Conservation (phyloP, 2,888 invertebrate genomes). For the Xylota segnis region DNA sequence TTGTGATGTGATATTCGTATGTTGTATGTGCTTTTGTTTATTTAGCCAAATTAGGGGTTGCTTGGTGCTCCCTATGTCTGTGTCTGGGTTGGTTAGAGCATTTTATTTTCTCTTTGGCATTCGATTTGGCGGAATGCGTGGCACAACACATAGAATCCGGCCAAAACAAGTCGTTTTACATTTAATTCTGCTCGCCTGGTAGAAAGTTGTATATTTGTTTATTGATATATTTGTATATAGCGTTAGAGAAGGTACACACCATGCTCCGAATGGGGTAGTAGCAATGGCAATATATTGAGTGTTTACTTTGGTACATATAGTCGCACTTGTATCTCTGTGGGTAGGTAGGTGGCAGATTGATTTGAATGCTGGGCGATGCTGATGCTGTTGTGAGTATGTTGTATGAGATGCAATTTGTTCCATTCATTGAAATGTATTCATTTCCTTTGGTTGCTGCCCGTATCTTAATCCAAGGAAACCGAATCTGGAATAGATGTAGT, state of each 20-base stretch:
- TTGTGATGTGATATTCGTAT: conserved; percentile 30
- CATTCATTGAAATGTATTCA: too few relatives aligned
- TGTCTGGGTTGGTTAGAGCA: conserved; percentile 17
- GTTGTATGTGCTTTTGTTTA: conserved; percentile 20
- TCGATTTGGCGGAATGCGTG: conserved; percentile 28
- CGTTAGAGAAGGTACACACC: not conserved
- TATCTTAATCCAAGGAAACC: not conserved
- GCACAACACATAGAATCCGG: not conserved
- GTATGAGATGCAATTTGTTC: too few relatives aligned
- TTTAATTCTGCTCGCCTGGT: conserved; percentile 60
- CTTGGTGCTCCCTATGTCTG: not conserved
- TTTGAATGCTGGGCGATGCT: not conserved
- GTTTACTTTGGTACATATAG: not conserved
- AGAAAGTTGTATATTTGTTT: conserved; percentile 67
- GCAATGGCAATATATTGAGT: not conserved
- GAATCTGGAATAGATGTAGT: not conserved
- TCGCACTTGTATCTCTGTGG: not conserved
- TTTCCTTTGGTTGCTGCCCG: too few relatives aligned
- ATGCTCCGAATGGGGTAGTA: not conserved
- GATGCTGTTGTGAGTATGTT: not conserved
- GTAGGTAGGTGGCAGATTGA: not conserved
- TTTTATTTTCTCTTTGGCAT: conserved; percentile 18
- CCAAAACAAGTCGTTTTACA: conserved; percentile 24
- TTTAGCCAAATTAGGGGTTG: conserved; percentile 63
- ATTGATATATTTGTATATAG: conserved; percentile 35